phyloP scores from a whole-genome alignment of 2,888 invertebrate species.

The Elgonia sp. region DNA sequence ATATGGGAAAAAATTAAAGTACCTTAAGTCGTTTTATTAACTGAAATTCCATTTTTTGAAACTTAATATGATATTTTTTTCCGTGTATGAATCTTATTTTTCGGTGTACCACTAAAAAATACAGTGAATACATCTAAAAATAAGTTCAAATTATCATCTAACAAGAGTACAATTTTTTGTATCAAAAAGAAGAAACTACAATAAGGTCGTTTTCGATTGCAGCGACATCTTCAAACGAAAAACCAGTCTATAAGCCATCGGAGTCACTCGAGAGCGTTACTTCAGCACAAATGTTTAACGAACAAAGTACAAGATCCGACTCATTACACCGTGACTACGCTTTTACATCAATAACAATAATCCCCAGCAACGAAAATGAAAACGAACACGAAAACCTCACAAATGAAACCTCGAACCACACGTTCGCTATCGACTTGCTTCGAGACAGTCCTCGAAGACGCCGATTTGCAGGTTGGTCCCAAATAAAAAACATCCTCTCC shows the following conservation, averaged over 20 bases:
- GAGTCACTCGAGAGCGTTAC: slow-evolving; percentile 51
- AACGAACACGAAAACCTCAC: slow-evolving; percentile 85
- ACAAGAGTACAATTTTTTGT: too few relatives aligned
- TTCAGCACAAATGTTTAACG: slow-evolving; percentile 45
- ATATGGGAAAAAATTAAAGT: too few relatives aligned
- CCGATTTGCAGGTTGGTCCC: slow-evolving; percentile 87
- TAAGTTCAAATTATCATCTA: too few relatives aligned
- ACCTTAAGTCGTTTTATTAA: too few relatives aligned
- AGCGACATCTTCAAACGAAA: slow-evolving; percentile 94
- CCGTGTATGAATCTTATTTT: too few relatives aligned
- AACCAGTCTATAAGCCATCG: slow-evolving; percentile 87
- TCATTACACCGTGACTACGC: slow-evolving; percentile 86
- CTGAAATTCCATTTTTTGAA: too few relatives aligned
- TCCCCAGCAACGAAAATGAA: slow-evolving; percentile 34
- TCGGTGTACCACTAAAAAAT: too few relatives aligned
- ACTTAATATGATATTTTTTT: too few relatives aligned
- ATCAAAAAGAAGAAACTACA: too few relatives aligned
- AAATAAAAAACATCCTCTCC: slow-evolving; percentile 87
- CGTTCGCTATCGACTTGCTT: slow-evolving; percentile 83
- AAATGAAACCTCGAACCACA: slow-evolving; percentile 83
- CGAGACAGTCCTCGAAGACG: slow-evolving; percentile 82
- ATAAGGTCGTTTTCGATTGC: slow-evolving; percentile 59
- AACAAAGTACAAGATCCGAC: slow-evolving; percentile 90
- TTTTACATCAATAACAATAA: neutral
- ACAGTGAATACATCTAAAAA: too few relatives aligned